Conservation (phyloP, 1,140 invertebrate species). For the Nephotettix cincticeps region DNA sequence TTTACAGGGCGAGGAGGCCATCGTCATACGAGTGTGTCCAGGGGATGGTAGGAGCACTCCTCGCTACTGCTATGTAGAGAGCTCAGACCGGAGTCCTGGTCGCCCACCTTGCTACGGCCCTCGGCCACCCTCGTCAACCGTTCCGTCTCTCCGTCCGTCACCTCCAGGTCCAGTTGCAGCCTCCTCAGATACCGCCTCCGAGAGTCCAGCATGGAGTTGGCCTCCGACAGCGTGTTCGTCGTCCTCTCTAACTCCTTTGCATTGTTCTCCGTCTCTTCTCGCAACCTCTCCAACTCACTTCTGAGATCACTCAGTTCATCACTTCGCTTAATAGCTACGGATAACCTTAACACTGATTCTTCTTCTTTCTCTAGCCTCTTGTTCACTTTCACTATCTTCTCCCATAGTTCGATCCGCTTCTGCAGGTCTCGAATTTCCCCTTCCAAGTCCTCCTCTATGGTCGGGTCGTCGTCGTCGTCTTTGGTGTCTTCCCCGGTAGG, state of each 20-base stretch:
- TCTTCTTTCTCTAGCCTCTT: constrained; percentile 69
- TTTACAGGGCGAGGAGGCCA: too few species aligned
- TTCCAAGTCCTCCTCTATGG: constrained; percentile 26
- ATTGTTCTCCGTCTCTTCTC: constrained; percentile 54
- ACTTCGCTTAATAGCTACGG: constrained; percentile 62
- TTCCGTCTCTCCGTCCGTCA: constrained; percentile 58
- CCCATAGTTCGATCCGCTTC: constrained; percentile 61
- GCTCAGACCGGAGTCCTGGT: constrained; percentile 56
- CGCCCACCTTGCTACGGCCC: constrained; percentile 30
- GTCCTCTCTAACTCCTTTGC: constrained; percentile 63
- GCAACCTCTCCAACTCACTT: constrained; percentile 29
- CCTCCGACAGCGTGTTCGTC: constrained; percentile 59
- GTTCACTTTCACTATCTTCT: constrained; percentile 69
- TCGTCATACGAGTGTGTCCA: constrained; percentile 53
- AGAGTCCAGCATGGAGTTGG: constrained; percentile 60
- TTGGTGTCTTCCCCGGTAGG: constrained; percentile 30
- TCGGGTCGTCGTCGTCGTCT: constrained; percentile 28
- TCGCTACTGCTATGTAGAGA: constrained; percentile 55
- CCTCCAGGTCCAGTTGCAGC: constrained; percentile 62
- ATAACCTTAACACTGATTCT: constrained; percentile 62
- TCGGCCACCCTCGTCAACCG: constrained; percentile 30
- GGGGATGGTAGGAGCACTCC: constrained; percentile 46
- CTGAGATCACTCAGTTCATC: constrained; percentile 46
- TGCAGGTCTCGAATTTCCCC: constrained; percentile 17
- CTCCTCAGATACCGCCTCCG: constrained; percentile 61